Evolutionary conservation across 2,797 vertebrate species (phyloP), one percentile per base, ranked within the genome.

Genomic region (Protonibea diacanthus): DNA sequence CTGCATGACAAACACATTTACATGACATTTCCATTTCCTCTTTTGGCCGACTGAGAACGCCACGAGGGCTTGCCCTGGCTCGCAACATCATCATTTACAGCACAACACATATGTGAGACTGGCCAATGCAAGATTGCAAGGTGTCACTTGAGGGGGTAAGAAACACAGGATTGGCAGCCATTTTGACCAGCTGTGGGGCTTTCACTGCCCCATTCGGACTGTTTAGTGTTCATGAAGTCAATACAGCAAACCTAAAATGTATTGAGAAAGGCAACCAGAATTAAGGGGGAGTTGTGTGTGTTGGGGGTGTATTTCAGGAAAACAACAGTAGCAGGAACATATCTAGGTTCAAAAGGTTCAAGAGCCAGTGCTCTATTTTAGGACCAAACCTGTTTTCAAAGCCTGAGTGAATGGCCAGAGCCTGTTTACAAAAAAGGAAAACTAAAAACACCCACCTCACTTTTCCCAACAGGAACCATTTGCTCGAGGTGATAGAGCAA

Each of bases 1-100:
- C 70, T 72, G 70, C 77, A 82, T 86, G 83, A 91, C 80, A 82
- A 88, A 89, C 80, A 84, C 83, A 84, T 91, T 90, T 86, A 81
- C 82, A 86, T 88, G 77, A 88, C 64, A 91, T 91, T 91, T 90
- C 72, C 74, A 88, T 90, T 92, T 91, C 89, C 83, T 91, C 76
- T 78, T 89, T 77, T 73, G 58, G 80, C 59, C 6, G 3, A 63
- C 58, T 15, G 61, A 27, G 44, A 49, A 49, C 25, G n/a, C 84
- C 45, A 63, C 1, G 0, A 73, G 67, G 79, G 51, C 65, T 88
- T 65, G 69, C 66, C 63, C 69, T 65, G 57, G 59, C 64, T 86
- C 17, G 0, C 25, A 52, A 52, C 29, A 72, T 66, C 29, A 72
- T 66, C 47, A 70, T 48, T 73, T 33, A 17, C 57, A 71, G 52